These are phyloP conservation scores for Beaufortia kweichowensis DNA, from an alignment of 2,113 vertebrate species.

Conservation along the genomic window DNA sequence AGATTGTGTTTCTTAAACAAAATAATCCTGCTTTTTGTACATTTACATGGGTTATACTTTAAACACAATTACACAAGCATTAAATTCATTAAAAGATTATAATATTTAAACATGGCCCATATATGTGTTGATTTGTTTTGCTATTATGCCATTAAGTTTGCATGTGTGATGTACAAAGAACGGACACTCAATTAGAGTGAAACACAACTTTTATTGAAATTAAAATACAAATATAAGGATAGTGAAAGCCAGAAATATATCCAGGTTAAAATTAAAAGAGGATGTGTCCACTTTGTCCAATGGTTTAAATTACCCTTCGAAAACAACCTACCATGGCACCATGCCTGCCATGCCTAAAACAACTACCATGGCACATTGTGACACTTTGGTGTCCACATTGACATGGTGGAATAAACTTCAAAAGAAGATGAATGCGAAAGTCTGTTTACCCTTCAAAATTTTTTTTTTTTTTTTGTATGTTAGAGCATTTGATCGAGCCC, in stretches of 20 bases:
- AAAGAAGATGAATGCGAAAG: slow-evolving; percentile 14
- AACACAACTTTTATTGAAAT: slow-evolving; percentile 9
- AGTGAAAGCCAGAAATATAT: background rate
- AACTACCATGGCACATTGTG: too few relatives aligned
- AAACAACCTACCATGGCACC: too few relatives aligned
- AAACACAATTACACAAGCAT: too few relatives aligned
- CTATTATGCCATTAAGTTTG: background rate
- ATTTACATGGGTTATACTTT: too few relatives aligned
- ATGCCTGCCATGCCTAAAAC: too few relatives aligned
- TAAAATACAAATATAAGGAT: background rate
- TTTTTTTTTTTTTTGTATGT: slow-evolving; percentile 54
- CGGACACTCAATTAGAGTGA: background rate
- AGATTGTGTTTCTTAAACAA: too few relatives aligned
- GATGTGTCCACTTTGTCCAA: background rate
- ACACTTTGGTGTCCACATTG: too few relatives aligned
- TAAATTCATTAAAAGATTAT: too few relatives aligned
- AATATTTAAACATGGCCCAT: too few relatives aligned
- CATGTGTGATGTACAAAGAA: background rate
- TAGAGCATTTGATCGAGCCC: slow-evolving; percentile 84
- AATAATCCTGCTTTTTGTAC: too few relatives aligned
- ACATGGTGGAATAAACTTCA: background rate
- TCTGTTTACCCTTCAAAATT: background rate
- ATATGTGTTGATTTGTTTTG: too few relatives aligned
- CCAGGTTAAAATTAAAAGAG: background rate
- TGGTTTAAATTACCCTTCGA: too few relatives aligned